Evolutionary conservation across 2,113 vertebrate species (phyloP), one percentile per base, ranked within the genome.

Genomic region (Pitta sordida): DNA sequence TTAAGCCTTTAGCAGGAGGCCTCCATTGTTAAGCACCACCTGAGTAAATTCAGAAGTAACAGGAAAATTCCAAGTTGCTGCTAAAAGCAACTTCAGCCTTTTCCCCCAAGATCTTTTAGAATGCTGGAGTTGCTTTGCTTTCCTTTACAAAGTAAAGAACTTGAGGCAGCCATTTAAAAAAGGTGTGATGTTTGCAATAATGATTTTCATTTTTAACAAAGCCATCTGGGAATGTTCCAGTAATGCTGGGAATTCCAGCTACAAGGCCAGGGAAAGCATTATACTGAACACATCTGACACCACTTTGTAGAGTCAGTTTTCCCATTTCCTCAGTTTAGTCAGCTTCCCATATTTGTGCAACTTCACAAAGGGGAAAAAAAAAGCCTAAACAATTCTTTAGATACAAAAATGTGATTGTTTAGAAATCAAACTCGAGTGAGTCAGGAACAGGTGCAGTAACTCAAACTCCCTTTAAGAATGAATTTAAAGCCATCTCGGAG

Each of bases 291-390:
- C 70, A 53, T 83, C 26, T 83, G 89, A 86, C 74, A 84, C 18
- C 17, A 16, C 78, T 83, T 77, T 18, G 32, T 29, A 30, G 79
- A 80, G 67, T 92, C 93, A 94, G 84, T 74, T 86, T 67, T 95
- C 82, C 92, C 95, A 85, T 48, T 94, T 96, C 94, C 94, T 96
- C 43, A 11, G 78, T 82, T 96, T 92, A 95, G 93, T 96, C 95
- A 94, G 59, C 87, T 96, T 96, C 95, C 94, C 82, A 90, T 59
- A 39, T 95, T 96, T 94, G 90, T 91, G 67, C 19, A 70, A 67
- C 41, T 82, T 93, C 84, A 87, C 51, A 92, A 83, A 95, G 51
- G 51, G 24, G 36, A 53, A 0, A 15, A 70, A 67, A 65, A 64
- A 51, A 32, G 8, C 12, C 39, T 52, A 44, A 92, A 15, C 23